A percentile compares a stretch with the other conserved stretches of the same genome.
Conservation (phyloP, 2,888 invertebrate genomes). For the Pyrocoelia pectoralis region DNA sequence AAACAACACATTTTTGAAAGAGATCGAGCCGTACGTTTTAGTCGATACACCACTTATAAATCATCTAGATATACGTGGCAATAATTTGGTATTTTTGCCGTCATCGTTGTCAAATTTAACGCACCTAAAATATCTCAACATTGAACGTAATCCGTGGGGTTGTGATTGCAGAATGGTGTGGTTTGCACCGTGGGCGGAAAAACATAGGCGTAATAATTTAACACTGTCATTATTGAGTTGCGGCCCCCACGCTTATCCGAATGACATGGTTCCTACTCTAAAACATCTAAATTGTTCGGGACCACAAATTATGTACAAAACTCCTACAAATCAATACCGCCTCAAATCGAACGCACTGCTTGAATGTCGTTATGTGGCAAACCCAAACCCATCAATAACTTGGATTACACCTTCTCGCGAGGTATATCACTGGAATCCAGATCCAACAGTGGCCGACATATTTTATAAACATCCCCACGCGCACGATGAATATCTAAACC, state of each 20-base stretch:
- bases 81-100: conserved; percentile 76
- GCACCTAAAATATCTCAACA: conserved; percentile 69
- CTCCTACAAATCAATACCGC: conserved; percentile 70
- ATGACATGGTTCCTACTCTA: conserved; percentile 75
- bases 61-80: conserved; percentile 74
- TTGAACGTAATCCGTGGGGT: conserved; percentile 81
- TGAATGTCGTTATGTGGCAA: conserved; percentile 79
- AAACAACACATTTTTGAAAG: conserved; percentile 67
- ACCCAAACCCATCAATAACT: conserved; percentile 80
- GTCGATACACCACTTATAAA: conserved; percentile 68
- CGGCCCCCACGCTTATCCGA: conserved; percentile 68
- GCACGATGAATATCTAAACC: conserved; percentile 65
- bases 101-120: conserved; percentile 71
- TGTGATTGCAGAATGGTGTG: conserved; percentile 89
- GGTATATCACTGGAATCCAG: conserved; percentile 81
- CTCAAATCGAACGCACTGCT: conserved; percentile 74
- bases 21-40: conserved; percentile 70
- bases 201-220: conserved; percentile 60
- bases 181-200: conserved; percentile 72
- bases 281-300: conserved; percentile 76
- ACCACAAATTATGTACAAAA: conserved; percentile 68
- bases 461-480: conserved; percentile 72
- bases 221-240: conserved; percentile 70
- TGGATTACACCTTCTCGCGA: conserved; percentile 84
- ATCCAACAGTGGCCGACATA: conserved; percentile 70